phyloP scores from a whole-genome alignment of 2,113 vertebrate species.

The Formicarius rufipectus region DNA sequence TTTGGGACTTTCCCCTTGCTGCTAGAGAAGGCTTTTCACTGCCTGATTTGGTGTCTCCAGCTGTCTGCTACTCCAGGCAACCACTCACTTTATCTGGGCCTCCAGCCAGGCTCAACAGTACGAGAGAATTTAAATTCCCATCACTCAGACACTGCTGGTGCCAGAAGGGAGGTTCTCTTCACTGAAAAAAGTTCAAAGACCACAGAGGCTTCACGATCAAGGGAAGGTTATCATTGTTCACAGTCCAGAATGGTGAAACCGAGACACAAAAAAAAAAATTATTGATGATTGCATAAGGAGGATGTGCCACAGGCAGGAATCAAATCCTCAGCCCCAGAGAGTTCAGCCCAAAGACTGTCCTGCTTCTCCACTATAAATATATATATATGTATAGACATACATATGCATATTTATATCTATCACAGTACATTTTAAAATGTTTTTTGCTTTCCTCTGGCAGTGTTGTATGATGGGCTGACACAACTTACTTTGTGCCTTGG shows the following conservation, averaged over 20 bases:
- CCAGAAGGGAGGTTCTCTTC: not conserved
- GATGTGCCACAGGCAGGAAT: not conserved
- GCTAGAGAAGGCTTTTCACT: not conserved
- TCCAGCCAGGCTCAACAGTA: not conserved
- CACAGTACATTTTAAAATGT: not conserved
- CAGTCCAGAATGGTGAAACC: not conserved
- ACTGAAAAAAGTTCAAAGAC: not conserved
- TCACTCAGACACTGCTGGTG: not conserved
- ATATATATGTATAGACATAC: not conserved
- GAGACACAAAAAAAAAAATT: not conserved
- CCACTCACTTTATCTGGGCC: not conserved
- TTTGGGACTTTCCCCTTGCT: not conserved
- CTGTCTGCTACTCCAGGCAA: not conserved
- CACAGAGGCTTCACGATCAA: not conserved
- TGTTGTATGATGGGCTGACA: not conserved
- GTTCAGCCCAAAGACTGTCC: not conserved
- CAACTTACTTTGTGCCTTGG: not conserved
- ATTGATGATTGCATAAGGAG: not conserved
- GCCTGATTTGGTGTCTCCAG: not conserved
- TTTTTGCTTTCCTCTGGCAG: not conserved
- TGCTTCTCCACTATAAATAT: not conserved
- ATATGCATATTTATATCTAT: not conserved
- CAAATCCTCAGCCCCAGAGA: not conserved
- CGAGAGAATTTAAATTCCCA: not conserved
- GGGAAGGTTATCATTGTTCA: not conserved